Conservation (phyloP, 2,888 invertebrate species). For the Magallana nippona region DNA sequence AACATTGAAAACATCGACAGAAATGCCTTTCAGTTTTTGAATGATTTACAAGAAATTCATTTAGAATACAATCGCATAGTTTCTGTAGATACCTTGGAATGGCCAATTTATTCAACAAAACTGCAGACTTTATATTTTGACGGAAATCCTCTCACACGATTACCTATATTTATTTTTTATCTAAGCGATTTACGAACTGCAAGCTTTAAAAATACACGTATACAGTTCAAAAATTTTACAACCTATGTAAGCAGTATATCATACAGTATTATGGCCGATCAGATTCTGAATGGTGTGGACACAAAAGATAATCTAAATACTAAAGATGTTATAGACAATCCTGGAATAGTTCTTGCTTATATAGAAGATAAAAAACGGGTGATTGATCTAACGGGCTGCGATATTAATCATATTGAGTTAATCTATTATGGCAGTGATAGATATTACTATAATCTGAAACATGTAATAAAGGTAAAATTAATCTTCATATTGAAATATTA, state of each 20-base stretch:
- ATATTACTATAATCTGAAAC: background rate
- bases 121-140: conserved; percentile 33
- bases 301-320: background rate
- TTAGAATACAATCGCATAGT: conserved; percentile 40
- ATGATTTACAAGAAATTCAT: conserved; percentile 36
- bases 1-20: background rate
- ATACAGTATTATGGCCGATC: conserved; percentile 10
- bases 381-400: conserved; percentile 39
- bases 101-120: conserved; percentile 30
- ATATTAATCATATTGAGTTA: background rate
- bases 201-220: conserved; percentile 42
- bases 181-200: conserved; percentile 35
- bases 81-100: conserved; percentile 10
- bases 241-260: conserved; percentile 3
- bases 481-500: conserved; percentile 51
- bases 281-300: background rate
- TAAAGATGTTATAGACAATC: conserved; percentile 21
- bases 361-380: conserved; percentile 12
- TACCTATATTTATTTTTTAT: conserved; percentile 42
- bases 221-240: conserved; percentile 40
- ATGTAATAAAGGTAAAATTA: conserved; percentile 18
- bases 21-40: conserved; percentile 27
- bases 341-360: conserved; percentile 15
- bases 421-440: background rate
- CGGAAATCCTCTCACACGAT: conserved; percentile 35